Conservation (phyloP, 2,797 vertebrate species). For the Enteromius mattozi region DNA sequence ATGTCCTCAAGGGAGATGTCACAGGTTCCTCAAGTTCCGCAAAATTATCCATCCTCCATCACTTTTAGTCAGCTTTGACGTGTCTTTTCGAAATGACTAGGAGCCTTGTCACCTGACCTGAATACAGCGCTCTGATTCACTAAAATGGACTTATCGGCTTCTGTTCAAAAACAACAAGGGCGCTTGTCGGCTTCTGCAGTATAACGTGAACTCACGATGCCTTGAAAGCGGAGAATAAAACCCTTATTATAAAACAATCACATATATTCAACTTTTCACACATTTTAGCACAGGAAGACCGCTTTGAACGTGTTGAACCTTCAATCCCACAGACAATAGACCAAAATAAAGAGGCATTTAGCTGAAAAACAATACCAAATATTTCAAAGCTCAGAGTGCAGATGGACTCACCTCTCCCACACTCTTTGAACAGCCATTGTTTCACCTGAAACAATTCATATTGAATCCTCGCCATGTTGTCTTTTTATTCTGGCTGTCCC, state of each 20-base stretch:
- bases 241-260: background rate
- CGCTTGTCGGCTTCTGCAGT: too few species aligned
- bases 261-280: background rate
- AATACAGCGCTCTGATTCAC: too few species aligned
- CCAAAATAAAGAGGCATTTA: conserved; percentile 31
- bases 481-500: conserved; percentile 78
- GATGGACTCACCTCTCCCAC: conserved; percentile 77
- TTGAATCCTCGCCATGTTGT: conserved; percentile 75
- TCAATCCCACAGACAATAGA: conserved; percentile 30
- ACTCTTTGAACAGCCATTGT: conserved; percentile 78
- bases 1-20: too few species aligned
- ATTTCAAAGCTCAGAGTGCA: conserved; percentile 59
- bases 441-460: conserved; percentile 78
- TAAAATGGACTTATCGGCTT: too few species aligned
- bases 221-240: too few species aligned
- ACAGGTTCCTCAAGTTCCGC: too few species aligned
- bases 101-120: too few species aligned
- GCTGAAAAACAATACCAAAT: conserved; percentile 64
- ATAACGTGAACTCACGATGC: too few species aligned
- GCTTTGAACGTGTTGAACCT: conserved; percentile 8
- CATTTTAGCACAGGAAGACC: background rate
- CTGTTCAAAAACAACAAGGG: too few species aligned
- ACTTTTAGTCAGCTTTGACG: too few species aligned
- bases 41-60: too few species aligned
- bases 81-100: too few species aligned